A percentile compares a stretch with the other conserved stretches of the same genome.
Conservation (phyloP, 2,888 invertebrate species). For the Tipula vernalis region DNA sequence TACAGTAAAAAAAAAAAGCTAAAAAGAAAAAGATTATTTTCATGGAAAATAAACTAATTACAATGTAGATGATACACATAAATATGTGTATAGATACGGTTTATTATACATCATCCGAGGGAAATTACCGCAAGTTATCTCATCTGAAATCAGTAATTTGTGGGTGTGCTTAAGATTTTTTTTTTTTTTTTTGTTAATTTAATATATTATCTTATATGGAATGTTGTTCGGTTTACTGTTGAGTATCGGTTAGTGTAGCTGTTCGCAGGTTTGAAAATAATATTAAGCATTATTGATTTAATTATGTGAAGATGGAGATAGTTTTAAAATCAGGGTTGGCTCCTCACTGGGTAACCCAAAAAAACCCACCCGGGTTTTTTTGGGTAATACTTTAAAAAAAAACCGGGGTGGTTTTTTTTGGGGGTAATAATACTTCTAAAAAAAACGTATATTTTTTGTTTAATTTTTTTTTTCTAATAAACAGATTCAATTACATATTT, state of each 20-base stretch:
- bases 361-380: too few species aligned
- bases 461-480: too few species aligned
- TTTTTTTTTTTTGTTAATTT: neutral
- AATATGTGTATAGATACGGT: neutral
- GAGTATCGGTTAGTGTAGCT: neutral
- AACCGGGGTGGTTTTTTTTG: too few species aligned
- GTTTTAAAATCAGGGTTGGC: neutral
- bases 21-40: neutral
- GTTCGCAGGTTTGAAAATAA: neutral
- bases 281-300: neutral
- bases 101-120: neutral
- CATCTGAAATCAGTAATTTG: neutral
- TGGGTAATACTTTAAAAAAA: too few species aligned
- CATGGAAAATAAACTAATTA: neutral
- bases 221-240: neutral
- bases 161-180: neutral
- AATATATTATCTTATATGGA: neutral
- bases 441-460: too few species aligned
- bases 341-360: too few species aligned
- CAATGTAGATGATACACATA: neutral
- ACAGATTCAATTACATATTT: too few species aligned
- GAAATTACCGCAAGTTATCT: slow-evolving; percentile 4
- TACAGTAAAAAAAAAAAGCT: neutral
- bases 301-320: neutral
- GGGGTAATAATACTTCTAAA: too few species aligned